These are phyloP conservation scores for Rhizoglyphus robini DNA, from an alignment of 1,140 invertebrate species.

Conservation along the genomic window DNA sequence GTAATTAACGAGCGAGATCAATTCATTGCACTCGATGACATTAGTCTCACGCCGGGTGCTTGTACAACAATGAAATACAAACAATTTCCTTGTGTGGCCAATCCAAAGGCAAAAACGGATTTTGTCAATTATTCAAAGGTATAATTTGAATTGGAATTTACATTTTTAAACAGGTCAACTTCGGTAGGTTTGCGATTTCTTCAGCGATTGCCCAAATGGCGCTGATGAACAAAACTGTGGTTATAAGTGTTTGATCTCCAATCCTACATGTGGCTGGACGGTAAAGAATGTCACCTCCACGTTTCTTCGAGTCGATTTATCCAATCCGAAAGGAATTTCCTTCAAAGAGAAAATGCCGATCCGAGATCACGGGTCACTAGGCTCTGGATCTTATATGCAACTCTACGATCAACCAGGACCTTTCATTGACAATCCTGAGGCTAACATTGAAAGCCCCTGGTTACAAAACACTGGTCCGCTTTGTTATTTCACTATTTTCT, in stretches of 20 bases:
- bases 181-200: neutral
- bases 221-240: neutral
- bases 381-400: neutral
- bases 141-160: neutral
- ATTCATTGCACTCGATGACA: conserved; percentile 24
- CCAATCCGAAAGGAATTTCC: neutral
- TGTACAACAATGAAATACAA: conserved; percentile 5
- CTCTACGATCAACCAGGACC: neutral
- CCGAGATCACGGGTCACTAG: neutral
- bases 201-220: neutral
- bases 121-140: neutral
- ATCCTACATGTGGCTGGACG: neutral
- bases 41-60: conserved; percentile 12
- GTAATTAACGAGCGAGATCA: neutral
- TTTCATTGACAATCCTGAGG: neutral
- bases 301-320: neutral
- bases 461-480: neutral
- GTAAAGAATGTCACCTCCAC: conserved; percentile 6
- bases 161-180: neutral
- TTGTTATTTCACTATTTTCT: neutral
- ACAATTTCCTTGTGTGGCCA: conserved; percentile 1
- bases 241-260: conserved; percentile 8
- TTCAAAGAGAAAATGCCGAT: neutral
- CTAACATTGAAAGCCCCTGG: neutral
- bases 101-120: neutral